A percentile compares a stretch with the other conserved stretches of the same genome.
Conservation (phyloP, 2,888 invertebrate species). For the Phlogophora meticulosa region DNA sequence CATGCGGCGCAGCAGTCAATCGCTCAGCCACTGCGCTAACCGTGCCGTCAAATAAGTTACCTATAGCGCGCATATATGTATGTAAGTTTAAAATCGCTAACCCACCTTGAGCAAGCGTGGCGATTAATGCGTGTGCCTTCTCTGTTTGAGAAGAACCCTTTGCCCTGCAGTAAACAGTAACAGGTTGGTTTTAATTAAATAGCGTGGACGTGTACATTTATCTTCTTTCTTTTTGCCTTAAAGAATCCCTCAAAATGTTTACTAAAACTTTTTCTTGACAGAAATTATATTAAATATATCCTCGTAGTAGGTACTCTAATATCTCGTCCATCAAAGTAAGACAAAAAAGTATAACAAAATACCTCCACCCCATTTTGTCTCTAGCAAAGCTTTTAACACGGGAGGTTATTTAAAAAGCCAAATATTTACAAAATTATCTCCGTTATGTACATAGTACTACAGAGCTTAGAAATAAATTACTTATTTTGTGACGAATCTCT, state of each 20-base stretch:
- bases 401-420: slow-evolving; percentile 57
- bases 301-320: background rate
- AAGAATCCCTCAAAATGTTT: background rate
- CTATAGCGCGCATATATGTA: no score
- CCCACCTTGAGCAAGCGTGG: no score
- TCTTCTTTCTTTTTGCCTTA: no score
- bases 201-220: no score
- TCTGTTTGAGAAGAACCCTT: no score
- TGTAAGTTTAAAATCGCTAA: no score
- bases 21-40: no score
- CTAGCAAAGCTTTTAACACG: slow-evolving; percentile 50
- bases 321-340: slow-evolving; percentile 26
- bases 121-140: no score
- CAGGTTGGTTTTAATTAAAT: no score
- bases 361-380: slow-evolving; percentile 39
- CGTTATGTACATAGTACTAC: slow-evolving; percentile 44
- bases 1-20: no score
- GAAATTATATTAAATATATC: background rate
- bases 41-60: no score
- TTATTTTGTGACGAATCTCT: slow-evolving; percentile 61
- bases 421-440: slow-evolving; percentile 65
- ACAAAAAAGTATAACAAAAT: slow-evolving; percentile 19
- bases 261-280: background rate
- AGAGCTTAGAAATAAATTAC: slow-evolving; percentile 65
- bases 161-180: no score